Base-by-base conservation (phyloP, 23 tunicate genomes). In the Halocynthia aurantium region DNA sequence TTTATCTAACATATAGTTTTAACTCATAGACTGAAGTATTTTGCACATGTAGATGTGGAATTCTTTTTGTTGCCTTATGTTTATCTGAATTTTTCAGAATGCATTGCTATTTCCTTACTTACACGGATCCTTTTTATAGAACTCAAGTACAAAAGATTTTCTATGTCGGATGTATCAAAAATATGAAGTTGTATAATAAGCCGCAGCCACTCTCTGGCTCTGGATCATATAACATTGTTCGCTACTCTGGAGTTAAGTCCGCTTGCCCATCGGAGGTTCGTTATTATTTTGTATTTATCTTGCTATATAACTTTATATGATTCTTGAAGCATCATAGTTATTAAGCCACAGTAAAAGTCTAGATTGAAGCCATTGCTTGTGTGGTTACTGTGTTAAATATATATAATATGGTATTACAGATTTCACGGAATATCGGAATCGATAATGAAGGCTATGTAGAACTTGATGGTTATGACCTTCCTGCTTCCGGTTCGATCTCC, bases 141-240 rank as follows among this genome's bases (percentile, higher is more conserved):
- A 52, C 83, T n/a, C 55, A 53, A 52, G 96, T 84, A 7, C 87
- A 83, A 22, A 69, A 57, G 54, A 62, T 60, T 7, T 78, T 85
- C 22, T 89, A 84, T 51, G 73, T 84, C 62, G 96, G 96, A 6
- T 89, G 96, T 53, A 49, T 89, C 7, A 80, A 75, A n/a, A 88
- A 84, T 2, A 84, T 89, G 53, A 40, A 22, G 15, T 74, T 83
- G 51, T 62, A 51, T 51, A 52, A 75, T 56, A 74, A 21, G 17
- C 12, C 51, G 56, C 77, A 71, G 54, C 52, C 76, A 0, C 75
- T 89, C 51, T 80, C 80, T 22, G n/a, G 77, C 22, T 49, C 76
- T 52, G 77, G 74, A 7, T 22, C 55, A 21, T 78, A 67, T 53
- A 71, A 66, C 52, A 88, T 84, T 8, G 70, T 80, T 13, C 72